Evolutionary conservation across 1,140 invertebrate species (phyloP), one percentile per base, ranked within the genome.

Genomic region (Drosophila cardini): DNA sequence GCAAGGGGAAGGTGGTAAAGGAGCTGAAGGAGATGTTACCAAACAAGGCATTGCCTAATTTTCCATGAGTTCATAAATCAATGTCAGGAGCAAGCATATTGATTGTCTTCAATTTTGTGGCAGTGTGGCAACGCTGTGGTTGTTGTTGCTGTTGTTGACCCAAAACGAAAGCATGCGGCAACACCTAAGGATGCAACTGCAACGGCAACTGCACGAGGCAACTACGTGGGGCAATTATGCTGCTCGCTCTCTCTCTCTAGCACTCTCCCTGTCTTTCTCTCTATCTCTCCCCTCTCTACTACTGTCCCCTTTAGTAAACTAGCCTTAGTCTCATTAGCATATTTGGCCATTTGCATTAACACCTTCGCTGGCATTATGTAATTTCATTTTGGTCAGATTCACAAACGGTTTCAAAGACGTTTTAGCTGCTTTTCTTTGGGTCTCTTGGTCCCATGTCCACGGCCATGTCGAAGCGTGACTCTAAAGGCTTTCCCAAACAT

Each of bases 321-420:
- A 26, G 64, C 63, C 61, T 69, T 82, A 76, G 69, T 72, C 69
- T 87, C 89, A 90, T 90, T 90, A 90, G 89, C 89, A 90, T 90
- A 90, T 90, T 90, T 86, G 73, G 78, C 65, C 76, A 90, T 90
- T 90, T 90, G 87, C 87, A 90, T 90, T 90, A 90, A 90, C 87
- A 90, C 87, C 87, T 90, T 84, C 72, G 68, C 87, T 78, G 75
- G 63, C 63, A 77, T 90, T 89, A 89, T 89, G 85, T 89, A 89
- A 89, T 89, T 81, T 86, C 71, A 58, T 61, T 38, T 78, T 73
- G 77, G 76, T 76, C 76, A 65, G 72, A 69, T 68, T 67, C 56
- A 15, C 10, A 36, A 26, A 26, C 21, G 4, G 21, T 26, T 26
- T 26, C 21, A 26, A 26, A 26, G 21, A 4, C 21, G n/a, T 26